A percentile compares a stretch with the other conserved stretches of the same genome.
Evolutionary conservation across 92 coral and sea anemone species (phyloP).

Genomic region (Porites divaricata): DNA sequence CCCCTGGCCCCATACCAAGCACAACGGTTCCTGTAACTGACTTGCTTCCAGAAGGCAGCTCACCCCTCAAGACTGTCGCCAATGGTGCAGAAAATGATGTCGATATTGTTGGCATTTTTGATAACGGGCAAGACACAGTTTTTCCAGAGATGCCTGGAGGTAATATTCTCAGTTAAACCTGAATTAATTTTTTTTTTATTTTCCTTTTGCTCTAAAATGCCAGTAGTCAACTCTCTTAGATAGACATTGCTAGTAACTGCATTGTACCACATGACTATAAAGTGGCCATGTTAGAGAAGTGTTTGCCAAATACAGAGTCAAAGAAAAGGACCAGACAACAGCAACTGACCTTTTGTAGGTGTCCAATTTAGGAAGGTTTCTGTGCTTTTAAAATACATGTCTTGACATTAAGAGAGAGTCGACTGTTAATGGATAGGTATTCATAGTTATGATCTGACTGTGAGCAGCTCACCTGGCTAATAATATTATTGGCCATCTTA

Average conservation of each 20-base stretch:
- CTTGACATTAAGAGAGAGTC: too few species aligned
- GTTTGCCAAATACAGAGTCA: too few species aligned
- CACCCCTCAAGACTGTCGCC: constrained; percentile 49
- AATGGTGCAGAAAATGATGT: constrained; percentile 87
- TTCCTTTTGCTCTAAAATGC: background rate
- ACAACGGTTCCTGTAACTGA: constrained; percentile 34
- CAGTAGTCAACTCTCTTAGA: too few species aligned
- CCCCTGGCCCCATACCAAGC: constrained; percentile 30
- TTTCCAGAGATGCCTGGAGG: constrained; percentile 78
- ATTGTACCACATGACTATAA: background rate
- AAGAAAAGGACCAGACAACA: too few species aligned
- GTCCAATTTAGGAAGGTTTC: too few species aligned
- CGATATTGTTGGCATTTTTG: constrained; percentile 93
- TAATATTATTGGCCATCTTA: too few species aligned
- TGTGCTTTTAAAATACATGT: too few species aligned
- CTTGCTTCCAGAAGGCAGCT: constrained; percentile 40
- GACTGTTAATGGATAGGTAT: too few species aligned
- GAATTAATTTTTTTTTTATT: background rate
- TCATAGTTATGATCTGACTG: too few species aligned
- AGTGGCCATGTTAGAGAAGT: too few species aligned
- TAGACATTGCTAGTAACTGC: background rate
- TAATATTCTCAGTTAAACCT: background rate
- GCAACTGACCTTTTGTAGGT: too few species aligned
- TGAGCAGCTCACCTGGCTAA: too few species aligned
- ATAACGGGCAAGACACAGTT: constrained; percentile 64